Conservation (phyloP, 2,797 vertebrate species). For the Smutsia temminckii region DNA sequence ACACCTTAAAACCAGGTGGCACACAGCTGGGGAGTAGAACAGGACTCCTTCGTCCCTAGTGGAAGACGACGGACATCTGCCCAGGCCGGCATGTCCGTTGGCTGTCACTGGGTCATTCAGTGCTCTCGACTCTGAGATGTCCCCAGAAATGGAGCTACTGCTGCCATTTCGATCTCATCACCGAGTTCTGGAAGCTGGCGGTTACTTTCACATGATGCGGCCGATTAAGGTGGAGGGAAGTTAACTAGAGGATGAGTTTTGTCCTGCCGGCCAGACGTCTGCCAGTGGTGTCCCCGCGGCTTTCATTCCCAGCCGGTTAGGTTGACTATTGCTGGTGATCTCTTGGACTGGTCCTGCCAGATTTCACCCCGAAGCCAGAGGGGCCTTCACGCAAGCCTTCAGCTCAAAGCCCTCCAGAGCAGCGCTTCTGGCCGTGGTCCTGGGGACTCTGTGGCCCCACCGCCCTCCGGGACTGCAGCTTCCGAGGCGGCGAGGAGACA, state of each 20-base stretch:
- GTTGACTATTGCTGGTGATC: neutral
- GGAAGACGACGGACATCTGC: neutral
- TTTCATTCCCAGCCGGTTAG: too few relatives aligned
- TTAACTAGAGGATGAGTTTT: neutral
- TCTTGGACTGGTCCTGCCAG: neutral
- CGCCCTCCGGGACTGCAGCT: too few relatives aligned
- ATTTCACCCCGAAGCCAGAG: neutral
- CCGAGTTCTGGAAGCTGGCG: neutral
- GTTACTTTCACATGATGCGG: rapidly evolving
- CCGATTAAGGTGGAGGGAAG: neutral
- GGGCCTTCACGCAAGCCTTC: neutral
- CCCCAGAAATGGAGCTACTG: rapidly evolving
- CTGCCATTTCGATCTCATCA: neutral
- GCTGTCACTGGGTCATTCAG: rapidly evolving
- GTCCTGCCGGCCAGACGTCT: neutral
- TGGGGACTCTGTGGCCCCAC: too few relatives aligned
- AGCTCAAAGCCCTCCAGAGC: neutral
- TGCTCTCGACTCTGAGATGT: neutral
- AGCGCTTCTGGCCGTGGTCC: too few relatives aligned
- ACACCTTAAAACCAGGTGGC: neutral
- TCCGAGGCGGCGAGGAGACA: neutral
- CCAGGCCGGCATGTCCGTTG: rapidly evolving
- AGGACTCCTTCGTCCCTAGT: neutral
- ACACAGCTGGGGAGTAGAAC: rapidly evolving
- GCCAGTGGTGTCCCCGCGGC: neutral